A percentile compares a stretch with the other conserved stretches of the same genome.
phyloP scores from a whole-genome alignment of 2,888 invertebrate genomes.

The Perithous albicinctus region DNA sequence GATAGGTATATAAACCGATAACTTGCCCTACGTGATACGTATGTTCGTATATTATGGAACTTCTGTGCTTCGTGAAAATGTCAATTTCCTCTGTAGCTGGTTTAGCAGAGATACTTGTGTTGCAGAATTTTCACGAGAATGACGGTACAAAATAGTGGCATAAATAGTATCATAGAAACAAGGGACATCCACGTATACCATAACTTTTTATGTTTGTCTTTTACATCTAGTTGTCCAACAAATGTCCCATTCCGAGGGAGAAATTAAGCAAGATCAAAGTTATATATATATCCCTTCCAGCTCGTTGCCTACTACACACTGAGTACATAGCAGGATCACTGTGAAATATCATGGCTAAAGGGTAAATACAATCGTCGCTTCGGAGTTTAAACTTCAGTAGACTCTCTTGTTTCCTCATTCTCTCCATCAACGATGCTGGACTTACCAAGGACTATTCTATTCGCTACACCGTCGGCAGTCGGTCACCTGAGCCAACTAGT shows the following conservation, averaged over 20 bases:
- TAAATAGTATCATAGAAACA: background rate
- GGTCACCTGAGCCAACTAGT: slow-evolving; percentile 26
- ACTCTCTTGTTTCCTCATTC: slow-evolving; percentile 29
- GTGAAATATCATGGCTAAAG: slow-evolving; percentile 22
- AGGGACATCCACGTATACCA: background rate
- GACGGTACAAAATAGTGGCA: no score
- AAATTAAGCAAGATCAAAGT: slow-evolving; percentile 12
- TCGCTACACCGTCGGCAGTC: slow-evolving; percentile 1
- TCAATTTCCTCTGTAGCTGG: background rate
- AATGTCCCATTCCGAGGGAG: background rate
- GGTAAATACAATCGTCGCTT: slow-evolving; percentile 46
- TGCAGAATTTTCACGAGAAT: no score
- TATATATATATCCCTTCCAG: background rate
- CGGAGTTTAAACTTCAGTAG: slow-evolving; percentile 39
- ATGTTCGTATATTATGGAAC: background rate
- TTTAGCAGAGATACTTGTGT: background rate
- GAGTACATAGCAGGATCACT: background rate
- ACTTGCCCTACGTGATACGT: background rate
- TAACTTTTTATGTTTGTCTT: background rate
- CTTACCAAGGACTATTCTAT: slow-evolving; percentile 27
- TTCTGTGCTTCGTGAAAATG: background rate
- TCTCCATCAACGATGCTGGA: slow-evolving; percentile 36
- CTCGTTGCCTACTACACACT: background rate
- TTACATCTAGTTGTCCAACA: background rate
- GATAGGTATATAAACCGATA: background rate